A percentile compares a stretch with the other conserved stretches of the same genome.
phyloP scores from a whole-genome alignment of 2,888 invertebrate species.

The Polydrusus cervinus region DNA sequence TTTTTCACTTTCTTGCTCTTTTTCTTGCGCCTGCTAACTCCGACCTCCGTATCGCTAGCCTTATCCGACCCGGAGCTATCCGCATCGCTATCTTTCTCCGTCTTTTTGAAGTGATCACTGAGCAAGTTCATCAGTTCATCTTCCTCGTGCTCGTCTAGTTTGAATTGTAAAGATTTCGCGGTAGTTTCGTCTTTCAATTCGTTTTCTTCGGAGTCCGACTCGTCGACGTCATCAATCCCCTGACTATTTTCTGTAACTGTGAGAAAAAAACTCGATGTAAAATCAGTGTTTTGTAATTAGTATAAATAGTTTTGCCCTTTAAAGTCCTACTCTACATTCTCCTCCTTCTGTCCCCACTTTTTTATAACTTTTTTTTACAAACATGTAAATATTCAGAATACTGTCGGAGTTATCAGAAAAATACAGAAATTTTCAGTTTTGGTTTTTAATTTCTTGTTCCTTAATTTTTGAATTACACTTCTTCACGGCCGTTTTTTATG shows the following conservation, averaged over 20 bases:
- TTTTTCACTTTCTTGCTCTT: not conserved
- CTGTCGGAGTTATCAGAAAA: too few species aligned
- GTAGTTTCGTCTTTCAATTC: not conserved
- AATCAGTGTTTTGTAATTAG: too few species aligned
- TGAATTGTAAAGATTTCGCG: not conserved
- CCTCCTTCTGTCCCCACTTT: too few species aligned
- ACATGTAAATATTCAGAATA: too few species aligned
- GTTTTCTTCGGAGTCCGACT: not conserved
- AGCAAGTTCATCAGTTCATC: slow-evolving; percentile 18
- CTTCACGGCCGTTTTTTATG: too few species aligned
- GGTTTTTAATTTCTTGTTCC: too few species aligned
- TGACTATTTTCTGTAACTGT: slow-evolving; percentile 23
- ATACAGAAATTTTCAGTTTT: too few species aligned
- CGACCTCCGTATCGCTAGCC: not conserved
- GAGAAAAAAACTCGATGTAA: not conserved
- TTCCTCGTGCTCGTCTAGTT: not conserved
- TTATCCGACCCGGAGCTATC: slow-evolving; percentile 6
- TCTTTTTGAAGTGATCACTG: not conserved
- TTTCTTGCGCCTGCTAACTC: not conserved
- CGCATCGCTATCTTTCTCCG: not conserved
- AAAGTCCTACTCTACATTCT: too few species aligned
- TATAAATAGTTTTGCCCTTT: too few species aligned
- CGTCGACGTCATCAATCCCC: not conserved
- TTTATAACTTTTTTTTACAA: too few species aligned
- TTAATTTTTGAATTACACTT: too few species aligned